phyloP scores from a whole-genome alignment of 2,888 invertebrate species.

The Siphlonurus alternatus region DNA sequence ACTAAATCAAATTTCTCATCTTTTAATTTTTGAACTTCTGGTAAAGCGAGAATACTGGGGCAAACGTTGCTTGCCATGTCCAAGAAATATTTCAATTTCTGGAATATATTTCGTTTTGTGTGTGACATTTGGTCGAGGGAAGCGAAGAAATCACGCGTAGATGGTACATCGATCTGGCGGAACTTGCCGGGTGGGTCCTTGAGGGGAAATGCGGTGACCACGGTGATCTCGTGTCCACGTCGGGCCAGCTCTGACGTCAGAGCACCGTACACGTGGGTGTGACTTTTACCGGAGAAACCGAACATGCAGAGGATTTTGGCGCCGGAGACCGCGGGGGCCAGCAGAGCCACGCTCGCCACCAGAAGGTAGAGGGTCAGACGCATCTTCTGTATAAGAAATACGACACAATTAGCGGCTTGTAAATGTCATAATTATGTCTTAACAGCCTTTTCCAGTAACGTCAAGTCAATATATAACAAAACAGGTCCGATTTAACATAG shows the following conservation, averaged over 20 bases:
- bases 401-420: too few relatives aligned
- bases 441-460: too few relatives aligned
- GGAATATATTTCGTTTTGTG: background rate
- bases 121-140: background rate
- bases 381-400: too few relatives aligned
- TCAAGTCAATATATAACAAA: too few relatives aligned
- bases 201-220: slow-evolving; percentile 3
- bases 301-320: background rate
- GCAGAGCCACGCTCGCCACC: too few relatives aligned
- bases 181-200: slow-evolving; percentile 4
- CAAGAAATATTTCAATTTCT: background rate
- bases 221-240: slow-evolving; percentile 4
- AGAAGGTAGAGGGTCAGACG: too few relatives aligned
- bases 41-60: background rate
- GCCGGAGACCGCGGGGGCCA: background rate
- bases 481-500: too few relatives aligned
- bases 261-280: slow-evolving; percentile 5
- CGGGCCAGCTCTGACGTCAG: slow-evolving; percentile 6
- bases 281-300: background rate
- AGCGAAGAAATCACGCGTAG: background rate
- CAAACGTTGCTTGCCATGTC: background rate
- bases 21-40: slow-evolving; percentile 3
- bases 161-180: slow-evolving; percentile 1
- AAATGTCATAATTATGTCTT: too few relatives aligned
- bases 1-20: slow-evolving; percentile 16